Evolutionary conservation across 2,888 invertebrate species (phyloP).

Genomic region (Dascillus cervinus): DNA sequence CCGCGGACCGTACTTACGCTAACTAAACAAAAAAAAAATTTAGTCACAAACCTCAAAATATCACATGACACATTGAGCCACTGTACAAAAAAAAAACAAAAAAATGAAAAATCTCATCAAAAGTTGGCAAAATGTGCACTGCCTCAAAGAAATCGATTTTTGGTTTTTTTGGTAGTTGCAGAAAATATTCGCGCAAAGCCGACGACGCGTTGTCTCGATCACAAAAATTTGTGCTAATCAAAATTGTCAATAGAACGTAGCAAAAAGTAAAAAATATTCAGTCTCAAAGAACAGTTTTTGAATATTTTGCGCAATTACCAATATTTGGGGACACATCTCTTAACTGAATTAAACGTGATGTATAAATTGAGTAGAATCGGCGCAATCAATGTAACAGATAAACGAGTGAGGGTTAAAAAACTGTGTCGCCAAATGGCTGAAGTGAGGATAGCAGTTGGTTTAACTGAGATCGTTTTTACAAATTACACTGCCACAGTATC

Average conservation of each 20-base stretch:
- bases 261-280: constrained; percentile 22
- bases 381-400: too few relatives aligned
- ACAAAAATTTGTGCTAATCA: constrained; percentile 16
- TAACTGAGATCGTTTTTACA: constrained; percentile 62
- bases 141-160: constrained; percentile 27
- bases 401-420: too few relatives aligned
- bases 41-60: constrained; percentile 43
- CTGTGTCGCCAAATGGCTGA: too few relatives aligned
- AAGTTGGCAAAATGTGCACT: constrained; percentile 37
- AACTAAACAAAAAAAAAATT: constrained; percentile 11
- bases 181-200: constrained; percentile 23
- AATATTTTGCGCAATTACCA: constrained; percentile 27
- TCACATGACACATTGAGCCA: constrained; percentile 45
- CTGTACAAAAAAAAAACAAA: constrained; percentile 24
- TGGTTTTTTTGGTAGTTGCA: constrained; percentile 24
- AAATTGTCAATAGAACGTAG: constrained; percentile 11
- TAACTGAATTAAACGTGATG: too few relatives aligned
- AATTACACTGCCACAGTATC: constrained; percentile 98
- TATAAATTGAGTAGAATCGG: too few relatives aligned
- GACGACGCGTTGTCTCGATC: too few relatives aligned
- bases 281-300: constrained; percentile 25
- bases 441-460: too few relatives aligned
- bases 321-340: constrained; percentile 11
- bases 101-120: constrained; percentile 12
- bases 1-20: too few relatives aligned